Conservation (phyloP, 2,888 invertebrate species). For the Mythimna vitellina region DNA sequence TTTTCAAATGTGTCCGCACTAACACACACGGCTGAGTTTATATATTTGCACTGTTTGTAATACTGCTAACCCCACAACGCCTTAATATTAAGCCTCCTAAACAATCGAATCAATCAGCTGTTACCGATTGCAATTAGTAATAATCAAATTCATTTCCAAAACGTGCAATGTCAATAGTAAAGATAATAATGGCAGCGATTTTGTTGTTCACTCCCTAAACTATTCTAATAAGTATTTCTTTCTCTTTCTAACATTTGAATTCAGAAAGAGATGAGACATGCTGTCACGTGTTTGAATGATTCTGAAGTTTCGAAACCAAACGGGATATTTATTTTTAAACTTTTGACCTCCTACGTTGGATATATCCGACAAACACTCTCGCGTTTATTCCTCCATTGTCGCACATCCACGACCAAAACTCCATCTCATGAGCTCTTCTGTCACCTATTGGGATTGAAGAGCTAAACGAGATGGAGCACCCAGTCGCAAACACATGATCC, state of each 20-base stretch:
- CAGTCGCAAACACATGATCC: no score
- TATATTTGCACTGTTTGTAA: not conserved
- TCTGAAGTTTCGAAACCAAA: no score
- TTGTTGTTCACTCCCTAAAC: slow-evolving; percentile 14
- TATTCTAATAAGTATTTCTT: not conserved
- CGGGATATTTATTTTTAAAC: no score
- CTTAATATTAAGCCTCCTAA: slow-evolving; percentile 49
- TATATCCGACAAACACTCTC: no score
- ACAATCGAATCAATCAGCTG: slow-evolving; percentile 39
- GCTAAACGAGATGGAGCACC: no score
- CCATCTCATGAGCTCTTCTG: no score
- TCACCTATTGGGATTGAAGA: no score
- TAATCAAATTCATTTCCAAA: slow-evolving; percentile 5
- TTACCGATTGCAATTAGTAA: slow-evolving; percentile 42
- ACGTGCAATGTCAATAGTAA: slow-evolving; percentile 61
- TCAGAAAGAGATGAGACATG: not conserved
- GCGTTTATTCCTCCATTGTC: no score
- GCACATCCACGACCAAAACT: no score
- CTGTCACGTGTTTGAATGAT: no score
- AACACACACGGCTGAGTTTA: not conserved
- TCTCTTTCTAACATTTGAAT: not conserved
- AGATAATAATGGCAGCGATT: slow-evolving; percentile 31
- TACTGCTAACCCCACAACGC: slow-evolving; percentile 26
- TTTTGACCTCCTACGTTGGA: no score
- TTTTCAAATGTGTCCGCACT: no score